A percentile compares a stretch with the other conserved stretches of the same genome.
Conservation (phyloP, 2,888 invertebrate genomes). For the Macrophya alboannulata region DNA sequence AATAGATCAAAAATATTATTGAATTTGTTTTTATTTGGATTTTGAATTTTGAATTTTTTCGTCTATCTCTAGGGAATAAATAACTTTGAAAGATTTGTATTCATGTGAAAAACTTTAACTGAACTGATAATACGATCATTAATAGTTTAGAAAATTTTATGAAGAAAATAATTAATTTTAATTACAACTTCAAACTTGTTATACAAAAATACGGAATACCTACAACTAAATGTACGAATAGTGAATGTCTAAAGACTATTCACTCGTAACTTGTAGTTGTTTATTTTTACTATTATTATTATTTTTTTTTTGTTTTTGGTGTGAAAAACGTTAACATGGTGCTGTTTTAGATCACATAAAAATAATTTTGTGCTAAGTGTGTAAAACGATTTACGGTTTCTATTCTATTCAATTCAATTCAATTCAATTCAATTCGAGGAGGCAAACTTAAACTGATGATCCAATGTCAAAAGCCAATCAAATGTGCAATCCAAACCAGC, state of each 20-base stretch:
- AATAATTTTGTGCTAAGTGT: slow-evolving; percentile 18
- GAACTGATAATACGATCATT: slow-evolving; percentile 6
- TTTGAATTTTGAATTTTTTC: background rate
- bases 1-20: background rate
- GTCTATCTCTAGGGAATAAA: background rate
- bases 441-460: slow-evolving; percentile 20
- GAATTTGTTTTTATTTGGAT: background rate
- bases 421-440: background rate
- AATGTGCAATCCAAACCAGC: slow-evolving; percentile 45
- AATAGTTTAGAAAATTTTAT: background rate
- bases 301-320: background rate
- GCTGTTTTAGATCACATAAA: slow-evolving; percentile 44
- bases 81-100: background rate
- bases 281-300: background rate
- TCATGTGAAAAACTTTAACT: background rate
- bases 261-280: slow-evolving; percentile 8
- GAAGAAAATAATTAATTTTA: background rate
- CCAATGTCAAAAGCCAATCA: background rate
- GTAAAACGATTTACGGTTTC: background rate
- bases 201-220: slow-evolving; percentile 52
- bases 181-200: slow-evolving; percentile 50
- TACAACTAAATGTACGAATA: slow-evolving; percentile 28
- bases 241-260: slow-evolving; percentile 17
- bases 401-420: background rate
- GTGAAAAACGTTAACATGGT: slow-evolving; percentile 28